Conservation (phyloP, 2,797 vertebrate species). For the Helostoma temminkii region DNA sequence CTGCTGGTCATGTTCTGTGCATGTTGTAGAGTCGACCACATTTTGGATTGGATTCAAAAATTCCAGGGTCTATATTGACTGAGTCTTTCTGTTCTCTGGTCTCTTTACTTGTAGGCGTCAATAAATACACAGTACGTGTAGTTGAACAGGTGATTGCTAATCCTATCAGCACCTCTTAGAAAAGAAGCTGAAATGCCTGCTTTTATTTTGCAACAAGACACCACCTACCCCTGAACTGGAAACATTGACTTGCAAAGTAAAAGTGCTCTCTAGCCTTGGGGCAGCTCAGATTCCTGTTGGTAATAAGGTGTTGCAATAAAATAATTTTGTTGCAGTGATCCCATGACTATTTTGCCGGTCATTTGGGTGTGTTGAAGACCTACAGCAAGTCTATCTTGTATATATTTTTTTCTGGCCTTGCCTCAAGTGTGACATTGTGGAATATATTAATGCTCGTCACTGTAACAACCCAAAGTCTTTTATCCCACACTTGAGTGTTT, state of each 20-base stretch:
- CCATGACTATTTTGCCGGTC: slow-evolving; percentile 11
- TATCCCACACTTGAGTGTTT: slow-evolving; percentile 37
- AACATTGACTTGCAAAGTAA: slow-evolving; percentile 3
- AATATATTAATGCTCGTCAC: slow-evolving; percentile 26
- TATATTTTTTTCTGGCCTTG: slow-evolving; percentile 6
- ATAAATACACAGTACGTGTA: neutral
- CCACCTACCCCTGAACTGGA: neutral
- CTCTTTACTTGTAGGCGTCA: neutral
- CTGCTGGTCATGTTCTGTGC: neutral
- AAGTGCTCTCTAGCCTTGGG: neutral
- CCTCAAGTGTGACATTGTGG: slow-evolving; percentile 11
- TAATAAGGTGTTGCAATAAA: neutral
- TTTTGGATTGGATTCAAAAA: slow-evolving; percentile 1
- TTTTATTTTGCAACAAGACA: slow-evolving; percentile 1
- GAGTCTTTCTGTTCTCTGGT: neutral
- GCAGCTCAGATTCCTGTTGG: neutral
- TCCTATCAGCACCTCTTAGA: neutral
- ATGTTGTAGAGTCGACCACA: neutral
- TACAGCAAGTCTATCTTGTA: neutral
- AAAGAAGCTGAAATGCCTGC: neutral
- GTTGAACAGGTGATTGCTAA: neutral
- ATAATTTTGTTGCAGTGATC: slow-evolving; percentile 17
- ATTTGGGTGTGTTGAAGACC: slow-evolving; percentile 5
- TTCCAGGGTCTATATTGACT: neutral
- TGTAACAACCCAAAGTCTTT: slow-evolving; percentile 23